Conservation (phyloP, 2,113 vertebrate genomes). For the Setophaga coronata region DNA sequence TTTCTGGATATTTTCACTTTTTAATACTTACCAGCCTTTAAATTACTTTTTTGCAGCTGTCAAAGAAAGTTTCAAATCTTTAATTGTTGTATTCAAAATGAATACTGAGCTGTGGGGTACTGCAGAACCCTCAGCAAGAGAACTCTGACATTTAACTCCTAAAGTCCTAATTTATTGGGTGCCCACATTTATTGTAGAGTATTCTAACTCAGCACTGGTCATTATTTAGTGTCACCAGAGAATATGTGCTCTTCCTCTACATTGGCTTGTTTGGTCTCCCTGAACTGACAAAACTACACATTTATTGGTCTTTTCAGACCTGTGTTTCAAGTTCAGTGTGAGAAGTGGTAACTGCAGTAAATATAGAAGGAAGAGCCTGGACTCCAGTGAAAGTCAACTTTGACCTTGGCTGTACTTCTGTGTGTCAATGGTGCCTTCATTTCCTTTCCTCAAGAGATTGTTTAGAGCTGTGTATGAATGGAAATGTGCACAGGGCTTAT, state of each 20-base stretch:
- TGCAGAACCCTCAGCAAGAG: background rate
- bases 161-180: background rate
- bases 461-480: background rate
- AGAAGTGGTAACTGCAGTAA: background rate
- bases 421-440: background rate
- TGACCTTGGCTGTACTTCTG: background rate
- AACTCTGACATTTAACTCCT: background rate
- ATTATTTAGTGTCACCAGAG: background rate
- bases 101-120: background rate
- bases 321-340: background rate
- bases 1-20: background rate
- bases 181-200: background rate
- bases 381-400: background rate
- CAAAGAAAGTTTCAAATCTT: background rate
- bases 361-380: background rate
- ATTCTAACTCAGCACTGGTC: background rate
- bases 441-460: background rate
- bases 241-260: background rate
- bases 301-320: background rate
- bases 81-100: background rate
- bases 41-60: background rate
- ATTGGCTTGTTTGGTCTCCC: background rate
- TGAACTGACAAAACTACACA: background rate
- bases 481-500: background rate
- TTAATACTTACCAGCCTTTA: background rate